Conservation (phyloP, 2,797 vertebrate genomes). For the Phalanger gymnotis region DNA sequence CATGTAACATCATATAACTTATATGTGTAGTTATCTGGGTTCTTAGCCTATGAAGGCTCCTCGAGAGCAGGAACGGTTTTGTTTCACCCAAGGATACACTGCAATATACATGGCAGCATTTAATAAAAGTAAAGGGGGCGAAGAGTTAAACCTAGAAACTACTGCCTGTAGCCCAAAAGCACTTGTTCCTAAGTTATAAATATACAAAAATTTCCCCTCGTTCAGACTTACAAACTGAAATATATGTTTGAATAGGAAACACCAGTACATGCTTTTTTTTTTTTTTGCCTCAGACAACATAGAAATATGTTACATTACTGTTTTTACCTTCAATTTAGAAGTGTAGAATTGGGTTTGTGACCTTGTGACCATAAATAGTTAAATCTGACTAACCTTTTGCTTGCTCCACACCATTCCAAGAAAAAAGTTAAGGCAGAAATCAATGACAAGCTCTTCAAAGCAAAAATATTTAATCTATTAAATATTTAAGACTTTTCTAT, state of each 20-base stretch:
- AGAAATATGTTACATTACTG: not conserved
- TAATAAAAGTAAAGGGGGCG: not conserved
- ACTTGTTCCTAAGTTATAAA: constrained; percentile 1
- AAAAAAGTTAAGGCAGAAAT: constrained; percentile 36
- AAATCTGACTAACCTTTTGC: constrained; percentile 1
- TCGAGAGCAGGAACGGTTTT: not conserved
- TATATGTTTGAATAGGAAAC: not conserved
- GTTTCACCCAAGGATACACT: not conserved
- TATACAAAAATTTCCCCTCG: not conserved
- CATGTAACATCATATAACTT: not conserved
- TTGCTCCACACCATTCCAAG: not conserved
- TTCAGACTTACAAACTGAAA: not conserved
- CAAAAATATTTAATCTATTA: not conserved
- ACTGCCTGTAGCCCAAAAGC: not conserved
- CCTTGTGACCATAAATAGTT: constrained; percentile 14
- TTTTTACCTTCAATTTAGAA: constrained; percentile 33
- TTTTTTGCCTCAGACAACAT: not conserved
- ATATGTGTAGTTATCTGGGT: not conserved
- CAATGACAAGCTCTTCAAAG: constrained; percentile 29
- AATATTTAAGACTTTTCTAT: not conserved
- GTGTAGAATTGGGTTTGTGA: not conserved
- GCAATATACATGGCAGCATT: not conserved
- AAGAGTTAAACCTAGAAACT: not conserved
- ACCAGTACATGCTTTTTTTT: not conserved
- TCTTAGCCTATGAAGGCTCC: not conserved